phyloP scores from a whole-genome alignment of 2,888 invertebrate genomes.

The Dynastes tityus region DNA sequence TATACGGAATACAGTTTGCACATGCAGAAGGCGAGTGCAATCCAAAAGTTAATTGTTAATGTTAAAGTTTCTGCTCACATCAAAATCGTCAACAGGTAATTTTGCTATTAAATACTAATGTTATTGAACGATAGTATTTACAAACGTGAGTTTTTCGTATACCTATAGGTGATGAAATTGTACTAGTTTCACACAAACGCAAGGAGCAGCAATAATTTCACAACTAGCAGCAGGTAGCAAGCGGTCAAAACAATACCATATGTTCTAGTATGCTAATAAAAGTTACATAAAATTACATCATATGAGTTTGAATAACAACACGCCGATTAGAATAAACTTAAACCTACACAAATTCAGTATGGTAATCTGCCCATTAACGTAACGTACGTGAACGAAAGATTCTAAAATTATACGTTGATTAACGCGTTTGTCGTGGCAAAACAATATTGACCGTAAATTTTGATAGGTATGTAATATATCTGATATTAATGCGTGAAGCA shows the following conservation, averaged over 20 bases:
- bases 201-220: constrained; percentile 5
- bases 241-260: constrained; percentile 15
- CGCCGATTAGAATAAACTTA: constrained; percentile 26
- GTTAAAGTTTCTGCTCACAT: too few species aligned
- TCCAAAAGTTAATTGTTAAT: too few species aligned
- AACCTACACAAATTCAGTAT: constrained; percentile 22
- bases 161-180: too few species aligned
- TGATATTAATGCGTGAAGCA: neutral
- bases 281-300: constrained; percentile 30
- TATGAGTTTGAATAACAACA: constrained; percentile 35
- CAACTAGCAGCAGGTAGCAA: constrained; percentile 20
- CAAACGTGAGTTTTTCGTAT: too few species aligned
- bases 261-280: constrained; percentile 26
- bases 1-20: too few species aligned
- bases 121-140: neutral
- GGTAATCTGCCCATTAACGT: constrained; percentile 11
- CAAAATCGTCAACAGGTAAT: too few species aligned
- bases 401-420: constrained; percentile 18
- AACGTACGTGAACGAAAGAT: neutral
- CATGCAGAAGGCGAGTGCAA: too few species aligned
- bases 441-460: constrained; percentile 15
- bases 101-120: neutral
- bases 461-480: constrained; percentile 7
- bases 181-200: constrained; percentile 1
- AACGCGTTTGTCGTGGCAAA: neutral